Percentiles rank a stretch among this genome's conserved stretches.
phyloP scores from a whole-genome alignment of 2,113 vertebrate species.

The Sphyrna mokarran region DNA sequence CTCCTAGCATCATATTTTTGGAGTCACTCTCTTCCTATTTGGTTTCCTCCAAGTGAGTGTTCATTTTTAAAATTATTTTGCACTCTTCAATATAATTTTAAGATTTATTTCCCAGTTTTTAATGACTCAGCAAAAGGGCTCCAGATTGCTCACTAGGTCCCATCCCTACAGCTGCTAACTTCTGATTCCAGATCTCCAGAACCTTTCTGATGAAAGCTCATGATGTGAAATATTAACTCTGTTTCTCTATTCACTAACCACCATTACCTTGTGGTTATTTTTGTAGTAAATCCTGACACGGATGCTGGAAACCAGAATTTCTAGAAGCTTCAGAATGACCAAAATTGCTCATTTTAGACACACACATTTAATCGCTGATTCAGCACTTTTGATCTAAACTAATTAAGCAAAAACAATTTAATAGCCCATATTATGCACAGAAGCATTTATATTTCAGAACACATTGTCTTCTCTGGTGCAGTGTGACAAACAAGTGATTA shows the following conservation, averaged over 20 bases:
- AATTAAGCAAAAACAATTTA: not conserved
- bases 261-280: not conserved
- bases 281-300: not conserved
- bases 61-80: not conserved
- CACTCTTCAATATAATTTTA: not conserved
- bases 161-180: not conserved
- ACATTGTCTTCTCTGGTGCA: not conserved
- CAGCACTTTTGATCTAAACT: not conserved
- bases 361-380: not conserved
- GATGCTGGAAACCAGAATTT: not conserved
- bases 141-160: not conserved
- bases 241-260: not conserved
- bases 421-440: not conserved
- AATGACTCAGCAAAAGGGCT: not conserved
- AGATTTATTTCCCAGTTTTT: not conserved
- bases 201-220: not conserved
- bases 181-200: not conserved
- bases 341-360: not conserved
- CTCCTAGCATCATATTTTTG: not conserved
- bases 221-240: not conserved
- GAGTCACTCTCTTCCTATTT: not conserved
- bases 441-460: not conserved
- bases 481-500: not conserved
- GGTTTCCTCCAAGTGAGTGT: not conserved
- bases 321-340: not conserved